Evolutionary conservation across 2,113 vertebrate genomes (phyloP).

Genomic region (Noctilio leporinus): DNA sequence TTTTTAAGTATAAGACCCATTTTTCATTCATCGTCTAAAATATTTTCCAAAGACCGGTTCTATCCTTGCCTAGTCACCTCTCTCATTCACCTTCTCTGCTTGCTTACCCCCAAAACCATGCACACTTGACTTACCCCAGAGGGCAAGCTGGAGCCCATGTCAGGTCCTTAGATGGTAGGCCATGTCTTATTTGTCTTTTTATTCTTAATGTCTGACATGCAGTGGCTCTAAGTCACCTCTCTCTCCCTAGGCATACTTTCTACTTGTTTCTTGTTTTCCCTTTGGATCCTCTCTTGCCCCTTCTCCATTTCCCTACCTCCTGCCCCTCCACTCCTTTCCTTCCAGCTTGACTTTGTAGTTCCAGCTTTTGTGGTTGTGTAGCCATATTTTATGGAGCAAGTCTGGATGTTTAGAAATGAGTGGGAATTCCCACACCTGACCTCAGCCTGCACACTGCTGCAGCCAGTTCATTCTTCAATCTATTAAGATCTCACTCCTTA

Average conservation of each 20-base stretch:
- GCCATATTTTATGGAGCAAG: not conserved
- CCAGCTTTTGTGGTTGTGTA: not conserved
- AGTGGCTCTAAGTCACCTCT: not conserved
- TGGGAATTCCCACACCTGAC: not conserved
- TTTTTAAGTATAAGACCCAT: not conserved
- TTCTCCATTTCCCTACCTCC: not conserved
- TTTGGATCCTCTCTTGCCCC: not conserved
- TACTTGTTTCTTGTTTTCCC: not conserved
- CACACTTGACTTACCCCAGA: not conserved
- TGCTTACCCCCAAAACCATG: rapidly evolving
- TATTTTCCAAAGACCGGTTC: not conserved
- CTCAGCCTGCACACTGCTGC: not conserved
- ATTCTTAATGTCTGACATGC: not conserved
- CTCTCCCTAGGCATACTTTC: not conserved
- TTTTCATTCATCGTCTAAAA: not conserved
- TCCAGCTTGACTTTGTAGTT: not conserved
- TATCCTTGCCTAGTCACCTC: not conserved
- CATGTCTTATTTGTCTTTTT: not conserved
- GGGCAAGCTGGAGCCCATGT: not conserved
- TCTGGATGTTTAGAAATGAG: not conserved
- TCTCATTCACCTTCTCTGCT: not conserved
- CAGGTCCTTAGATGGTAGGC: not conserved
- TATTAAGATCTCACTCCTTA: not conserved
- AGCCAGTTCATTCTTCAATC: not conserved
- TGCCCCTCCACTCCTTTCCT: not conserved